Base-by-base conservation (phyloP, 2,113 vertebrate genomes). In the Rhea pennata region DNA sequence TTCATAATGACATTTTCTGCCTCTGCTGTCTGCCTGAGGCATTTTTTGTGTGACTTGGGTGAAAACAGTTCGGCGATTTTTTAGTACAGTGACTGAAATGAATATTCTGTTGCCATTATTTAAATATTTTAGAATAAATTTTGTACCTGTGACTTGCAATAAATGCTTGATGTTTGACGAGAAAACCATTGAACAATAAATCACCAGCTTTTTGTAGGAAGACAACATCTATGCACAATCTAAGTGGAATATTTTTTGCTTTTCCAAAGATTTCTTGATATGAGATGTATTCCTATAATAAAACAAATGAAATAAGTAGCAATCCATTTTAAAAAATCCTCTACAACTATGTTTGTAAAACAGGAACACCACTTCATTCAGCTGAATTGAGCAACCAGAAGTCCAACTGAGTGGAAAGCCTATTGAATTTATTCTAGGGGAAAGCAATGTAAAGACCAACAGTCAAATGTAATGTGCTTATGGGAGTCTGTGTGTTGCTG, bases 151-250 rank as follows among this genome's bases (percentile, higher is more conserved):
- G 46, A 40, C 71, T 95, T 79, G 33, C 40, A 87, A 89, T 76
- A 91, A 88, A 87, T 4, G n/a, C 40, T 85, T 95, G 81, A 82
- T 84, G 95, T 96, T 92, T 93, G 56, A 59, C 42, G 79, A 72
- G 73, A 71, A 92, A 80, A 29, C 81, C 88, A 48, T 46, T 12
- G 48, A 73, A 75, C 27, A 91, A 87, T 78, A 92, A 92, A 78
- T 79, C 48, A 59, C 62, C 48, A 83, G 48, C 5, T 67, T 6
- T 85, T 33, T 82, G 27, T 56, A 69, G 50, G 79, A 92, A 95
- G 15, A 36, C 22, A 12, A 70, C 7, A 72, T 80, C 27, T 51
- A 20, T 69, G 67, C 80, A 40, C 80, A 91, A 93, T 87, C 46
- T 24, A 69, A 88, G 33, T 2, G 15, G 48, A 89, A 92, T 61